Percentiles rank a stretch among this genome's conserved stretches.
Conservation (phyloP, 1,140 invertebrate species). For the Drosophila tani region DNA sequence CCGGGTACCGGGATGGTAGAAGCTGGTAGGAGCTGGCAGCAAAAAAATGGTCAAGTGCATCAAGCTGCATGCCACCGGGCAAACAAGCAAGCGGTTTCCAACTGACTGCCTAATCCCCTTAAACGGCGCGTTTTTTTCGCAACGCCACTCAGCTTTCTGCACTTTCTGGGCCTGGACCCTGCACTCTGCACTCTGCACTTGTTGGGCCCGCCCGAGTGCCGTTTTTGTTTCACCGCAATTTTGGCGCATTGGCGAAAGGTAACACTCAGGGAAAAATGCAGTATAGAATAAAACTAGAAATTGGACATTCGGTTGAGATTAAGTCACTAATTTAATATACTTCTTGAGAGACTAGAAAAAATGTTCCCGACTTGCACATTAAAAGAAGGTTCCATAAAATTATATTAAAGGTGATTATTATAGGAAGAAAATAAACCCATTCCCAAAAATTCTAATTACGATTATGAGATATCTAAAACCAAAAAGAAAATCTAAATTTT, state of each 20-base stretch:
- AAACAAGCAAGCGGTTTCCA: conserved; percentile 78
- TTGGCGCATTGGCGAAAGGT: conserved; percentile 75
- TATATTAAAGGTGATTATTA: too few species aligned
- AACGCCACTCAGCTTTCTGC: conserved; percentile 32
- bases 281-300: background rate
- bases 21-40: conserved; percentile 18
- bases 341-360: too few species aligned
- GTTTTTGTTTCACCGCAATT: conserved; percentile 80
- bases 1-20: conserved; percentile 8
- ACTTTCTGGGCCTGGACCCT: conserved; percentile 20
- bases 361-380: too few species aligned
- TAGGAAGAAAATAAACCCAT: too few species aligned
- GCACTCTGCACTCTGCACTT: conserved; percentile 50
- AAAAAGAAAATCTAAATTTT: too few species aligned
- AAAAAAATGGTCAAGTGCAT: conserved; percentile 78
- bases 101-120: conserved; percentile 82
- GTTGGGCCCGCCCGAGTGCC: conserved; percentile 57
- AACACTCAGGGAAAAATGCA: conserved; percentile 26
- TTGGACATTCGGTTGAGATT: background rate
- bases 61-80: conserved; percentile 81
- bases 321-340: background rate
- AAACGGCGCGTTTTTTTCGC: conserved; percentile 74
- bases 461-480: too few species aligned
- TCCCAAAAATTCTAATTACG: too few species aligned
- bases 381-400: too few species aligned